Evolutionary conservation across 2,888 invertebrate genomes (phyloP).

Genomic region (Lithophane ornitopus): DNA sequence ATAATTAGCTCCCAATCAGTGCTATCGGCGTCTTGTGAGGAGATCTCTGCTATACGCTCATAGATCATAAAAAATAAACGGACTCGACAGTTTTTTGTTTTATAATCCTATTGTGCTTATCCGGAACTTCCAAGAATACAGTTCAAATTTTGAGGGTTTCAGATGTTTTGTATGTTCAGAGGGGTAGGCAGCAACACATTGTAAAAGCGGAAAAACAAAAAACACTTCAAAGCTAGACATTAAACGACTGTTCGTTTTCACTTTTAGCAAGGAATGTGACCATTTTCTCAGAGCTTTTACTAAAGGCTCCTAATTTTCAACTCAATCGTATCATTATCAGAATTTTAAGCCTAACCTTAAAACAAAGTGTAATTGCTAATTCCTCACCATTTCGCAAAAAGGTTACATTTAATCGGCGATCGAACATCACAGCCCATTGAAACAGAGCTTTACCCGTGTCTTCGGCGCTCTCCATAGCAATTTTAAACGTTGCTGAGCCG

Average conservation of each 20-base stretch:
- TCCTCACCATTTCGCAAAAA: constrained; percentile 46
- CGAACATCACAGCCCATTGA: constrained; percentile 59
- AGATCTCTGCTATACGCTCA: constrained; percentile 7
- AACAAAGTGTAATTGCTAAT: constrained; percentile 55
- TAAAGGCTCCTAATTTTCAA: not conserved
- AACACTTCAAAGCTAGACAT: not conserved
- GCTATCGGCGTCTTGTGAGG: constrained; percentile 26
- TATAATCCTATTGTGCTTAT: constrained; percentile 19
- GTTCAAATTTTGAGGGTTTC: not conserved
- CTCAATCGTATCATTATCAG: constrained; percentile 20
- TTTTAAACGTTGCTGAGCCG: constrained; percentile 77
- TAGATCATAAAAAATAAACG: constrained; percentile 23
- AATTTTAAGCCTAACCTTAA: constrained; percentile 33
- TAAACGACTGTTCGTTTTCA: not conserved
- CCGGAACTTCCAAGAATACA: not conserved
- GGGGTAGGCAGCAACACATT: not conserved
- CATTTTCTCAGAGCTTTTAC: not conserved
- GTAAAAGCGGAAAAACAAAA: not conserved
- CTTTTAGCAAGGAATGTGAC: not conserved
- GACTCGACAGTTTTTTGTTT: constrained; percentile 17
- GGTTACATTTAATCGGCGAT: constrained; percentile 55
- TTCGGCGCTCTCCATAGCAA: constrained; percentile 71
- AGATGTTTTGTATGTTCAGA: not conserved
- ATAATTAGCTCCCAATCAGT: constrained; percentile 76
- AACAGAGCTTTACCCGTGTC: constrained; percentile 60